Conservation (phyloP, 1,140 invertebrate genomes). For the Pogonomyrmex barbatus region DNA sequence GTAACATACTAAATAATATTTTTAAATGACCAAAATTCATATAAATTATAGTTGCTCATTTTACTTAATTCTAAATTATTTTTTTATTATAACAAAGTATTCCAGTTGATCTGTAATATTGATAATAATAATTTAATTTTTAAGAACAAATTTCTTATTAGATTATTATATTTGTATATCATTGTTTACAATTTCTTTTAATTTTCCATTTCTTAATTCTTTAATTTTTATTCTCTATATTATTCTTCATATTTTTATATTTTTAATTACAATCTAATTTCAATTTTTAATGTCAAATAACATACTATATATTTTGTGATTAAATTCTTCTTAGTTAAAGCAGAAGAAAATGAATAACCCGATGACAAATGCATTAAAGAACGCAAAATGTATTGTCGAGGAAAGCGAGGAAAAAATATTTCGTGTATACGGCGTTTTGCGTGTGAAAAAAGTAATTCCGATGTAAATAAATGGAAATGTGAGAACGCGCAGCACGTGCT, state of each 20-base stretch:
- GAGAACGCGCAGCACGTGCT: background rate
- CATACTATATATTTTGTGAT: background rate
- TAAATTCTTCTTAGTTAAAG: background rate
- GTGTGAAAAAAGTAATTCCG: slow-evolving; percentile 29
- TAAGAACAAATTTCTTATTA: background rate
- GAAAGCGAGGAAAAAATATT: background rate
- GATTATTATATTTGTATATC: background rate
- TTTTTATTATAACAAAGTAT: background rate
- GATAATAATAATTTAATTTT: background rate
- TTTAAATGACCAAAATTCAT: background rate
- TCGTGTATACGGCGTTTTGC: background rate
- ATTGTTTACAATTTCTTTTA: too few relatives aligned
- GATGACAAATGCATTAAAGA: background rate
- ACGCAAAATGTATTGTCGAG: background rate
- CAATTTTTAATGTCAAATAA: slow-evolving; percentile 8
- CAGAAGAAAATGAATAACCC: background rate
- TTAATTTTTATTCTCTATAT: background rate
- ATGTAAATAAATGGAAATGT: slow-evolving; percentile 55
- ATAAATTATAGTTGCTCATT: background rate
- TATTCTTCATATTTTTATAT: background rate
- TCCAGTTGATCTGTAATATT: background rate
- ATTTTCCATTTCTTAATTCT: background rate
- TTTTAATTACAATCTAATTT: background rate
- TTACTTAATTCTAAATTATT: background rate
- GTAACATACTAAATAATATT: background rate